A percentile compares a stretch with the other conserved stretches of the same genome.
These are phyloP conservation scores for Archivesica marissinica DNA, from an alignment of 1,140 invertebrate genomes.

Conservation along the genomic window DNA sequence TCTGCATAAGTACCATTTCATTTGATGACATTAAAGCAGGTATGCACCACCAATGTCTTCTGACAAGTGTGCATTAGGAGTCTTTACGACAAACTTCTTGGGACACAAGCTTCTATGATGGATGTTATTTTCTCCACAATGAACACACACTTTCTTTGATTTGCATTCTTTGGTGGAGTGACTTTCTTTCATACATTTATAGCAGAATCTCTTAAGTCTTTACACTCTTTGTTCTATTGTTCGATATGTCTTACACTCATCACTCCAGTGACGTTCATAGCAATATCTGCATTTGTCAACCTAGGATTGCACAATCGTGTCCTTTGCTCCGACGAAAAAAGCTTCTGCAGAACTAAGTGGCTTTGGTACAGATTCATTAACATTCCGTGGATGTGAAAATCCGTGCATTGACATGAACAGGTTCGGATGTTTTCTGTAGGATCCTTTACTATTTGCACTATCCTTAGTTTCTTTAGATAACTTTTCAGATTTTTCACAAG, in stretches of 20 bases:
- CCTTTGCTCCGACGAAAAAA: not conserved
- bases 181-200: constrained; percentile 17
- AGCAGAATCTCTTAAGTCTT: not conserved
- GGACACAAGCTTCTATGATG: constrained; percentile 39
- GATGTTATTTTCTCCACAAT: constrained; percentile 11
- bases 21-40: not conserved
- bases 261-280: constrained; percentile 21
- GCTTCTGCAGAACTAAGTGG: not conserved
- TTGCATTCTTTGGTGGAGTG: constrained; percentile 5
- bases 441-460: not conserved
- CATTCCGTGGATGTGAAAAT: not conserved
- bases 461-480: not conserved
- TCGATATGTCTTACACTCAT: constrained; percentile 10
- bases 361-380: not conserved
- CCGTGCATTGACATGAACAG: not conserved
- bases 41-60: not conserved
- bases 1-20: constrained; percentile 43
- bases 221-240: not conserved
- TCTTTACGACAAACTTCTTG: not conserved
- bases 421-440: not conserved
- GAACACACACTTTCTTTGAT: constrained; percentile 21
- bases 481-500: not conserved
- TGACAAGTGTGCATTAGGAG: not conserved
- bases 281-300: constrained; percentile 16
- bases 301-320: not conserved